Evolutionary conservation across 2,888 invertebrate genomes (phyloP), one percentile per base, ranked within the genome.

Genomic region (Epirrita christyi): DNA sequence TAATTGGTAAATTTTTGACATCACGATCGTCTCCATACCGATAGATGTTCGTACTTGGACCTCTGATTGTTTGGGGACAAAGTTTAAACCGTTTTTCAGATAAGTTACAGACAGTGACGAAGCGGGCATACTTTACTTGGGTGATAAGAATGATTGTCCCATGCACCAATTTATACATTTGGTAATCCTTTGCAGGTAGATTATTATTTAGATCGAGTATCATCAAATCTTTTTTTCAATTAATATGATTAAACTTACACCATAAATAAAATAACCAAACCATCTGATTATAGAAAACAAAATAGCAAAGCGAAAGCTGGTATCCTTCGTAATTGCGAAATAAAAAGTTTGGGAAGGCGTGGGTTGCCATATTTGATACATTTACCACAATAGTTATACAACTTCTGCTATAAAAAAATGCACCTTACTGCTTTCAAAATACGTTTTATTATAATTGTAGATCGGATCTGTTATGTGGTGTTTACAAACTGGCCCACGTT

Each of bases 281-380:
- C 37, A 43, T 28, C 29, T 48, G 37, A 55, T 40, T 13, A 6
- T 41, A 58, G 29, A 45, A 51, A 52, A 55, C 41, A 37, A 60
- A 59, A 68, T 70, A 71, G 68, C 67, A 61, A 76, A 80, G 73
- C 73, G 82, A 86, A 85, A 85, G 85, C 69, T 70, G 72, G 70
- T 78, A 78, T 80, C 81, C 81, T 83, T 83, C 76, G 70, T 66
- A 74, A 77, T 86, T 84, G 75, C 77, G 81, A 85, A 86, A 86
- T 81, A 78, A 82, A 80, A 83, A 76, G 70, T 73, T 70, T 71
- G 78, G 78, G 78, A 78, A 69, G 71, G 81, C 81, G 88, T 87
- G 84, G 86, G 86, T 69, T 66, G 73, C 63, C 46, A 13, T 54
- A 58, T 51, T 48, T 41, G 48, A 51, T 54, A 10, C 32, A 29